phyloP scores from a whole-genome alignment of 2,113 vertebrate species.

The Albula goreensis region DNA sequence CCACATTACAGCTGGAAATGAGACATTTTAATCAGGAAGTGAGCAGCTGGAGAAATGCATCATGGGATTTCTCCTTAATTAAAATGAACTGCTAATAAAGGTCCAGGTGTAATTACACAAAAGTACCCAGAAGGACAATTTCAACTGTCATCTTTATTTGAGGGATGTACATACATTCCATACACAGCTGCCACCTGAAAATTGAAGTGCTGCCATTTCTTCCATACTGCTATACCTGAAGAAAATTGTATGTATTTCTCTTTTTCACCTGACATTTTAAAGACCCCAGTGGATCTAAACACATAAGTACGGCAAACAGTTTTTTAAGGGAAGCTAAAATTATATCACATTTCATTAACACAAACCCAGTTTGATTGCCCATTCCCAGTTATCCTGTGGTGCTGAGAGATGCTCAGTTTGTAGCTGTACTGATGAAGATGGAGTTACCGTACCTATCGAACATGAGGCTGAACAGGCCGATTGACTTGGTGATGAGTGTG shows the following conservation, averaged over 20 bases:
- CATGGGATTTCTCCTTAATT: slow-evolving; percentile 12
- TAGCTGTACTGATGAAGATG: not conserved
- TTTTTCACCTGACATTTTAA: not conserved
- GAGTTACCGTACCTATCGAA: not conserved
- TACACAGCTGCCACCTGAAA: not conserved
- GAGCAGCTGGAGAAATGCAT: not conserved
- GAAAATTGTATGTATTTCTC: not conserved
- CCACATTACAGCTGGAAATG: not conserved
- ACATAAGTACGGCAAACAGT: not conserved
- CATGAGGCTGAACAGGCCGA: not conserved
- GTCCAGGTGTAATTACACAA: slow-evolving; percentile 11
- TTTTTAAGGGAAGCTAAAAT: not conserved
- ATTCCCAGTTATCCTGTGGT: no score
- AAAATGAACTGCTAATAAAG: slow-evolving; percentile 7
- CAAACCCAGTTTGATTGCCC: not conserved
- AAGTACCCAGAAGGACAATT: slow-evolving; percentile 12
- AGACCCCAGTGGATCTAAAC: not conserved
- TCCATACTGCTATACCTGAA: not conserved
- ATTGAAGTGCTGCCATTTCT: not conserved
- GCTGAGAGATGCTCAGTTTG: not conserved
- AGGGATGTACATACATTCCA: not conserved
- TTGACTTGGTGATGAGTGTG: not conserved
- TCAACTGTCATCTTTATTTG: not conserved
- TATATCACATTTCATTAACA: not conserved
- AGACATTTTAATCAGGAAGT: slow-evolving; percentile 2